A percentile compares a stretch with the other conserved stretches of the same genome.
Evolutionary conservation across 2,797 vertebrate species (phyloP).

Genomic region (Fistularia tabacaria): DNA sequence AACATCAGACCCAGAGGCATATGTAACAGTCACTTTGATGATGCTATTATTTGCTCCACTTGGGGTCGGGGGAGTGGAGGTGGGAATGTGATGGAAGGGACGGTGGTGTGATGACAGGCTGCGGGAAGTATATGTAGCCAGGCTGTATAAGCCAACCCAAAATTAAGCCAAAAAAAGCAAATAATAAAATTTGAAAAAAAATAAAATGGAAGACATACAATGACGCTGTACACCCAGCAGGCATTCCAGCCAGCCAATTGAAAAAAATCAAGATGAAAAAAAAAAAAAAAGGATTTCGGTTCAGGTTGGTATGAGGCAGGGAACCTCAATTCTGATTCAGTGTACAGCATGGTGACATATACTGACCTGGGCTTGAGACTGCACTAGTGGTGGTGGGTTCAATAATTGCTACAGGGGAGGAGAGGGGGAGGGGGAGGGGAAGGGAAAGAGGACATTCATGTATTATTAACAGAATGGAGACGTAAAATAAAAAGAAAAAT

Average conservation of each 20-base stretch:
- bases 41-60: constrained; percentile 59
- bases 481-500: constrained; percentile 79
- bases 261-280: constrained; percentile 38
- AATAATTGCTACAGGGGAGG: constrained; percentile 95
- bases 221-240: constrained; percentile 76
- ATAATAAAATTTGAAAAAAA: constrained; percentile 35
- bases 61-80: constrained; percentile 23
- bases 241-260: constrained; percentile 69
- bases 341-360: constrained; percentile 86
- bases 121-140: constrained; percentile 54
- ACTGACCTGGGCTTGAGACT: constrained; percentile 99
- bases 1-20: constrained; percentile 69
- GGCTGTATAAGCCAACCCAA: constrained; percentile 53
- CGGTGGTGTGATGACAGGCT: constrained; percentile 59
- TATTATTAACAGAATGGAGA: constrained; percentile 96
- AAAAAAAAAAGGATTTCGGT: constrained; percentile 51
- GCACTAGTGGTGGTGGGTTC: constrained; percentile 97
- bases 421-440: constrained; percentile 84
- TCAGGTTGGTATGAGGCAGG: constrained; percentile 70
- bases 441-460: constrained; percentile 91
- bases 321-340: constrained; percentile 82
- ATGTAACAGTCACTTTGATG: constrained; percentile 74
- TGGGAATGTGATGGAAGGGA: constrained; percentile 54
- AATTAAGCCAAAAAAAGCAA: constrained; percentile 25
- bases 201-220: constrained; percentile 50